Percentiles rank a stretch among this genome's conserved stretches.
phyloP scores from a whole-genome alignment of 2,113 vertebrate species.

The Calyptommatus sinebrachiatus region DNA sequence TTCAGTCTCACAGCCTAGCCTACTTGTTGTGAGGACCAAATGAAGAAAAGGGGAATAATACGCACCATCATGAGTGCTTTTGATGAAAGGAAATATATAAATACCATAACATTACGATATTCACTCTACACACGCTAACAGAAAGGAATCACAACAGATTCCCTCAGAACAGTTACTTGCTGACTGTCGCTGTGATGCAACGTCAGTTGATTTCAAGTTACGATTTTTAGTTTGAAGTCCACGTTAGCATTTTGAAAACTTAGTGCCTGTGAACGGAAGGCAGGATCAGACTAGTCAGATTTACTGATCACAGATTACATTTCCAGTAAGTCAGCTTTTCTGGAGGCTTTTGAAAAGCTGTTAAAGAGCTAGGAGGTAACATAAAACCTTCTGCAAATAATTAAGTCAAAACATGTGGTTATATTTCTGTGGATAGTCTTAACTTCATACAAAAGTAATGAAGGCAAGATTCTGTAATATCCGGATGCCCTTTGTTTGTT shows the following conservation, averaged over 20 bases:
- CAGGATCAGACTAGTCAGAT: not conserved
- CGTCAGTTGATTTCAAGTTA: not conserved
- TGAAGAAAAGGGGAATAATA: too few species aligned
- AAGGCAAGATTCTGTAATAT: not conserved
- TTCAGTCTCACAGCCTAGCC: too few species aligned
- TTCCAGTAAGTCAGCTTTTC: not conserved
- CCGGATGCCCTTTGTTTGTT: not conserved
- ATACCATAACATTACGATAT: too few species aligned
- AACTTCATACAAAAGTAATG: not conserved
- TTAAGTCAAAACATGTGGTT: not conserved
- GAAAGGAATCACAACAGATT: too few species aligned
- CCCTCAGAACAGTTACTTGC: not conserved
- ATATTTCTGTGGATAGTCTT: not conserved
- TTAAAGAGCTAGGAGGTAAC: not conserved
- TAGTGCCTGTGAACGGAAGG: not conserved
- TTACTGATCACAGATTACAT: not conserved
- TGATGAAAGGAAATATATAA: too few species aligned
- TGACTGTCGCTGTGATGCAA: not conserved
- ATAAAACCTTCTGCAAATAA: not conserved
- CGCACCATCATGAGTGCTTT: too few species aligned
- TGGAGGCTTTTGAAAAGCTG: not conserved
- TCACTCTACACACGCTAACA: too few species aligned
- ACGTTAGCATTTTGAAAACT: not conserved
- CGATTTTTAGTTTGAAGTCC: too few species aligned
- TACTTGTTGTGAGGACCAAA: too few species aligned